A percentile compares a stretch with the other conserved stretches of the same genome.
Evolutionary conservation across 2,888 invertebrate genomes (phyloP).

Genomic region (Malacosoma neustria): DNA sequence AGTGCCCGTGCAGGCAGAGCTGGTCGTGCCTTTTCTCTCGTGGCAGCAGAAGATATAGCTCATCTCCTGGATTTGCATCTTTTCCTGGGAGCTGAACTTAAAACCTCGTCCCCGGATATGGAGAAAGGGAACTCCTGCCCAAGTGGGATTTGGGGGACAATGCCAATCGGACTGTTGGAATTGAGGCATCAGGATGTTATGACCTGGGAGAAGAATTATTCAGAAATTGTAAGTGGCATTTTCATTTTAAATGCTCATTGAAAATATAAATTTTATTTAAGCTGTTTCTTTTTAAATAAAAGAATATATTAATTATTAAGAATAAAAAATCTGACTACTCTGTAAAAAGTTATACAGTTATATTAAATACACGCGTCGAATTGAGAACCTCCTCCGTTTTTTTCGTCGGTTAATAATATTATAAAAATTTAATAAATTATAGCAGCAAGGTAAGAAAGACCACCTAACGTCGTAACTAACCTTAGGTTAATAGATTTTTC

Average conservation of each 20-base stretch:
- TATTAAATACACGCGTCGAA: no score
- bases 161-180: slow-evolving; percentile 89
- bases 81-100: slow-evolving; percentile 87
- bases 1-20: slow-evolving; percentile 96
- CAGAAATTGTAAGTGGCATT: slow-evolving; percentile 81
- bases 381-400: no score
- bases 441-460: no score
- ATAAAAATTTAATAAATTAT: no score
- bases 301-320: no score
- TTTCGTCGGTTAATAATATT: no score
- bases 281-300: not conserved
- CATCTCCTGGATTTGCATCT: slow-evolving; percentile 95
- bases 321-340: no score
- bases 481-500: no score
- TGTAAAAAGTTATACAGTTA: no score
- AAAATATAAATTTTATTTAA: not conserved
- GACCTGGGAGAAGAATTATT: slow-evolving; percentile 81
- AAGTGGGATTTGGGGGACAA: slow-evolving; percentile 82
- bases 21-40: slow-evolving; percentile 93
- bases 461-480: no score
- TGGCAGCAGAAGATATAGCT: slow-evolving; percentile 92
- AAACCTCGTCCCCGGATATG: slow-evolving; percentile 33
- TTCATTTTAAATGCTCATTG: not conserved
- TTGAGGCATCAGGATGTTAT: slow-evolving; percentile 86
- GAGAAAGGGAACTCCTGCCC: slow-evolving; percentile 48